A percentile compares a stretch with the other conserved stretches of the same genome.
phyloP scores from a whole-genome alignment of 2,113 vertebrate genomes.

The Hippotragus niger region DNA sequence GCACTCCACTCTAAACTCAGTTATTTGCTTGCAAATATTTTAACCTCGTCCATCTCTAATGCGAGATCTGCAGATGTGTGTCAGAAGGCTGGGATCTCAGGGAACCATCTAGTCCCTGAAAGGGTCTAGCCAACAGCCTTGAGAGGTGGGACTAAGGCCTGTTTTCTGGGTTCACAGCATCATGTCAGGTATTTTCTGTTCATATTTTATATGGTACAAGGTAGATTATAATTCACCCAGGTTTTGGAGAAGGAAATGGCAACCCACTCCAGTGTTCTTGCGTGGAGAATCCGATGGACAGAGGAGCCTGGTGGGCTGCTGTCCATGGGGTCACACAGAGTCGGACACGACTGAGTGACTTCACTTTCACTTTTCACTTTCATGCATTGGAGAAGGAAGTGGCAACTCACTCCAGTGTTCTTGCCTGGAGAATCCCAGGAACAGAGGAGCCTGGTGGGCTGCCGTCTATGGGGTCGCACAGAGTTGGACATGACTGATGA shows the following conservation, averaged over 20 bases:
- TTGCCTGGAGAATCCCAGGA: no score
- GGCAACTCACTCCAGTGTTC: no score
- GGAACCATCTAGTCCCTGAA: background rate
- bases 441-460: no score
- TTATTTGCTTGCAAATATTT: background rate
- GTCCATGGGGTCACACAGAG: no score
- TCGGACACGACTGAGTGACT: no score
- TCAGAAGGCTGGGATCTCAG: background rate
- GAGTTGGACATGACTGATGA: fast-evolving
- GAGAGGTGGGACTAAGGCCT: fast-evolving
- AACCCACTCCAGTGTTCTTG: no score
- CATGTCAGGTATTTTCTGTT: background rate
- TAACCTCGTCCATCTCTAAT: background rate
- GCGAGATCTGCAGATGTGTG: background rate
- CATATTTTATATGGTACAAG: background rate
- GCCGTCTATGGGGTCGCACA: no score
- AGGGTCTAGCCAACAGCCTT: background rate
- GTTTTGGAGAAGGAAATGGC: background rate
- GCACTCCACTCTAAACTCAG: background rate
- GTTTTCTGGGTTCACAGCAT: background rate
- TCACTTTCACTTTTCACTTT: no score
- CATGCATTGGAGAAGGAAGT: no score
- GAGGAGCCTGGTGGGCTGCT: no score
- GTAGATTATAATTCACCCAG: background rate
- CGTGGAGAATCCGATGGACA: no score